Evolutionary conservation across 2,113 vertebrate genomes (phyloP).

Genomic region (Rana temporaria): DNA sequence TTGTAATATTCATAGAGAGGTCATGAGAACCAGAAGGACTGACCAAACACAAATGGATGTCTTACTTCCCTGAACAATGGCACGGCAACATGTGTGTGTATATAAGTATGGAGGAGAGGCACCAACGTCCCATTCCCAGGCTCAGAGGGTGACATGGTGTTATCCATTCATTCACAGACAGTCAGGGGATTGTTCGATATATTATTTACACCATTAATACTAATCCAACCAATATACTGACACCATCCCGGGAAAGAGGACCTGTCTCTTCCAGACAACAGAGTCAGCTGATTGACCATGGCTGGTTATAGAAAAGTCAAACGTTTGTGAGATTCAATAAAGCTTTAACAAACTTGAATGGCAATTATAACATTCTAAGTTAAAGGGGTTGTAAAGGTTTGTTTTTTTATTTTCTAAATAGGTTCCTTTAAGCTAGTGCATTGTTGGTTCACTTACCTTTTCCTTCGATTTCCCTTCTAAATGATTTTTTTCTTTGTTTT

Average conservation of each 20-base stretch:
- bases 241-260: background rate
- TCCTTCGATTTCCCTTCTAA: too few species aligned
- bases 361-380: too few species aligned
- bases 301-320: too few species aligned
- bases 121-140: constrained; percentile 8
- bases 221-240: background rate
- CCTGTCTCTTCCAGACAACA: too few species aligned
- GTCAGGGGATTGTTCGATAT: background rate
- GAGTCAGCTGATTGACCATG: too few species aligned
- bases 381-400: too few species aligned
- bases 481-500: too few species aligned
- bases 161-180: constrained; percentile 1
- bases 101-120: constrained; percentile 14
- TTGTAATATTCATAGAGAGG: constrained; percentile 24
- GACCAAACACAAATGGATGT: constrained; percentile 4
- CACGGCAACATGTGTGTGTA: background rate
- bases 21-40: constrained; percentile 21
- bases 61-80: constrained; percentile 3
- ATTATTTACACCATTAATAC: background rate
- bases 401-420: too few species aligned
- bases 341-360: too few species aligned
- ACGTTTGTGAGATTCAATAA: too few species aligned
- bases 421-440: too few species aligned
- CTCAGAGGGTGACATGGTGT: background rate
- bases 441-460: too few species aligned